Conservation (phyloP, 1,140 invertebrate genomes). For the Polypedilum pembai region DNA sequence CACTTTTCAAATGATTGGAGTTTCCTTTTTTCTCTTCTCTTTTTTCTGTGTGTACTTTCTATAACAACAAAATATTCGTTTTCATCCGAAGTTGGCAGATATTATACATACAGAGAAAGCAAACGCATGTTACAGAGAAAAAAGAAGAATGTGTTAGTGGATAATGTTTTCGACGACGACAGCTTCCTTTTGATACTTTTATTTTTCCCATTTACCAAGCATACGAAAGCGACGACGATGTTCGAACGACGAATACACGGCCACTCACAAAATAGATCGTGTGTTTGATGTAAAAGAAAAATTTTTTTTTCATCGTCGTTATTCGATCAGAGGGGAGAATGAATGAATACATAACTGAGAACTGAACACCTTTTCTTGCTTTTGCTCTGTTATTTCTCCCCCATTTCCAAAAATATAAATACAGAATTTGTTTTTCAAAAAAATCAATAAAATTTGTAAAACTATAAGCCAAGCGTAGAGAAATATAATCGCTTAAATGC, state of each 20-base stretch:
- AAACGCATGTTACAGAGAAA: background rate
- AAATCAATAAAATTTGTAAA: no score
- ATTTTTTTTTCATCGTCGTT: constrained; percentile 7
- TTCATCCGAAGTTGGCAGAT: background rate
- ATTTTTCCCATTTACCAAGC: background rate
- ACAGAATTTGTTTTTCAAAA: background rate
- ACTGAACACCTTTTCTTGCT: background rate
- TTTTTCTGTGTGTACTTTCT: background rate
- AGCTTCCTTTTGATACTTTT: background rate
- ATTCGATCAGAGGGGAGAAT: background rate
- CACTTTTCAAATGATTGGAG: background rate
- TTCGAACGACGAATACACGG: background rate
- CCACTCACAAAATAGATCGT: background rate
- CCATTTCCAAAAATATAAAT: background rate
- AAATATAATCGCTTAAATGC: no score
- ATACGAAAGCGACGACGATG: background rate
- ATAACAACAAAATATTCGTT: background rate
- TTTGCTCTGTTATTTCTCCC: background rate
- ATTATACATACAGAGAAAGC: background rate
- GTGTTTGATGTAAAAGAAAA: background rate
- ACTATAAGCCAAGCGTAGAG: no score
- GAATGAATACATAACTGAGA: background rate
- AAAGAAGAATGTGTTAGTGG: constrained; percentile 2
- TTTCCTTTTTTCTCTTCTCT: background rate
- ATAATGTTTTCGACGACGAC: background rate